phyloP scores from a whole-genome alignment of 2,797 vertebrate species.

The Oceanodroma leucorhoa region DNA sequence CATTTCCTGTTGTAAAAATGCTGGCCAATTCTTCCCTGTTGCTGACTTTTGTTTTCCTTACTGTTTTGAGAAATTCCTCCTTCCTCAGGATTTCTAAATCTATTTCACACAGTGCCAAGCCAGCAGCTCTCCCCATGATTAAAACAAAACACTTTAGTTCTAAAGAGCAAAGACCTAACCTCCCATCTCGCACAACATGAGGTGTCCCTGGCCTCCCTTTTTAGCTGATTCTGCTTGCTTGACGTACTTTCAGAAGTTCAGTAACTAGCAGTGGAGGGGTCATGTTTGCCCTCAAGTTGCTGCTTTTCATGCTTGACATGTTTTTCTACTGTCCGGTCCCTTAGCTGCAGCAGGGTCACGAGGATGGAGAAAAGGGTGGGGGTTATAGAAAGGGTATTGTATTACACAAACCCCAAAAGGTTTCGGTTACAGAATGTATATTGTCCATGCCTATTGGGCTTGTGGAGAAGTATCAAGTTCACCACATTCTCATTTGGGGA shows the following conservation, averaged over 20 bases:
- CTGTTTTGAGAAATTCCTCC: conserved; percentile 77
- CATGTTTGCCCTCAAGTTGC: conserved; percentile 62
- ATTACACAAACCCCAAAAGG: conserved; percentile 67
- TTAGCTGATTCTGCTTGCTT: conserved; percentile 62
- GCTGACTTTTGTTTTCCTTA: conserved; percentile 79
- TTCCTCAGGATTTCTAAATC: conserved; percentile 54
- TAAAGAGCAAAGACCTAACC: conserved; percentile 62
- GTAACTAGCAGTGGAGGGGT: conserved; percentile 57
- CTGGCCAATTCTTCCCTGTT: conserved; percentile 49
- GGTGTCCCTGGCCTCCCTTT: conserved; percentile 59
- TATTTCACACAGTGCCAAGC: conserved; percentile 59
- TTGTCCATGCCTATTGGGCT: conserved; percentile 67
- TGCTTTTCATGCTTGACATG: conserved; percentile 71
- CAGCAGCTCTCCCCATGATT: conserved; percentile 77
- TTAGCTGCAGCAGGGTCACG: conserved; percentile 14
- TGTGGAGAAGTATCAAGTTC: conserved; percentile 66
- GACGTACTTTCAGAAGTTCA: conserved; percentile 64
- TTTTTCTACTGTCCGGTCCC: conserved; percentile 68
- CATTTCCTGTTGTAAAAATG: conserved; percentile 64
- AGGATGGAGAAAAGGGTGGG: conserved; percentile 35
- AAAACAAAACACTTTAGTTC: conserved; percentile 79
- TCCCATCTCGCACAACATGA: conserved; percentile 61
- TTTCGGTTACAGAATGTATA: conserved; percentile 69
- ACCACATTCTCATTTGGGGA: conserved; percentile 50
- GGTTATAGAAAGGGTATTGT: conserved; percentile 64